Percentiles rank a stretch among this genome's conserved stretches.
Conservation (phyloP, 1,140 invertebrate genomes). For the Cydia splendana region DNA sequence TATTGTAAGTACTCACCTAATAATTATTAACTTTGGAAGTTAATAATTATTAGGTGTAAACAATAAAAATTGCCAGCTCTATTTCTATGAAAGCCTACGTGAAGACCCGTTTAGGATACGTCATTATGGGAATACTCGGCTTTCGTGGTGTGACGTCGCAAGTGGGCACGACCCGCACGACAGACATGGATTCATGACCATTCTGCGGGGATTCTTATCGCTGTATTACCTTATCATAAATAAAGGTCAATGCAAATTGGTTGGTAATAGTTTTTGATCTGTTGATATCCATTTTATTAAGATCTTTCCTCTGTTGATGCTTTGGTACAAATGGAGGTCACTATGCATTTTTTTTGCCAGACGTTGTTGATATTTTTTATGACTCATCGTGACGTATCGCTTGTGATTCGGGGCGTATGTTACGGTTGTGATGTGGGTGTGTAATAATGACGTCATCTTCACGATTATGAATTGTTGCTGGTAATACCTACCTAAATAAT, state of each 20-base stretch:
- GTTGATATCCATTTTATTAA: background rate
- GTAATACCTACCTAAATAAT: background rate
- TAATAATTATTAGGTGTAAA: too few species aligned
- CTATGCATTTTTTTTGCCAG: background rate
- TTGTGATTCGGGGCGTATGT: background rate
- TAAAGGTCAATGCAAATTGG: slow-evolving; percentile 6
- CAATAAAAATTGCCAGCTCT: slow-evolving; percentile 37
- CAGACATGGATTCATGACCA: slow-evolving; percentile 11
- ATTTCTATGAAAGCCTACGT: slow-evolving; percentile 41
- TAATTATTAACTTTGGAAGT: background rate
- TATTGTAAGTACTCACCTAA: background rate
- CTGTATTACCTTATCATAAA: background rate
- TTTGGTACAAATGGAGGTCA: background rate
- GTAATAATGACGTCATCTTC: background rate
- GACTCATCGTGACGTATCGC: background rate
- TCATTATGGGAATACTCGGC: slow-evolving; percentile 34
- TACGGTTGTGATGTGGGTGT: background rate
- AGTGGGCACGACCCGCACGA: slow-evolving; percentile 32
- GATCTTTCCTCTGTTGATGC: background rate
- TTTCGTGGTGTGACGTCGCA: slow-evolving; percentile 34
- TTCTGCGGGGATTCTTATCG: slow-evolving; percentile 43
- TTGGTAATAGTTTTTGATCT: background rate
- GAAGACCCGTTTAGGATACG: slow-evolving; percentile 48
- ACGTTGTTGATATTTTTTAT: background rate
- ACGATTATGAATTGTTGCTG: background rate